phyloP scores from a whole-genome alignment of 2,113 vertebrate genomes.

The Odocoileus hemionus region DNA sequence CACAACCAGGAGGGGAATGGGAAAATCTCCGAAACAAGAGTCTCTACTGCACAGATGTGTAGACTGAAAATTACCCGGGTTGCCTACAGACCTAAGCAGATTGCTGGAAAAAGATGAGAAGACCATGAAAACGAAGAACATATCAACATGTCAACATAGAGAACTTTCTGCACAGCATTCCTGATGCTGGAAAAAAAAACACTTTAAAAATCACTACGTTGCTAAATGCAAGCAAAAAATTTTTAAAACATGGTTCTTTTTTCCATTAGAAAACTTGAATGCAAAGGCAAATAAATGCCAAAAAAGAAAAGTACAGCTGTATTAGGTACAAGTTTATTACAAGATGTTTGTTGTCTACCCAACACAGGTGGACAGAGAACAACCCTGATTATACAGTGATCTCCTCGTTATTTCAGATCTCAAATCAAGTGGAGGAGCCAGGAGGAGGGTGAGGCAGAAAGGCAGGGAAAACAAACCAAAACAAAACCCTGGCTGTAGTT shows the following conservation, averaged over 20 bases:
- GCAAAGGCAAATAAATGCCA: conserved; percentile 56
- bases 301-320: conserved; percentile 44
- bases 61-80: conserved; percentile 35
- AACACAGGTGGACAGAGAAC: conserved; percentile 61
- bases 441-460: conserved; percentile 59
- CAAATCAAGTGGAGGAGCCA: conserved; percentile 71
- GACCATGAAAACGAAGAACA: conserved; percentile 32
- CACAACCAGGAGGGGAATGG: not conserved
- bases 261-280: conserved; percentile 43
- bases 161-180: not conserved
- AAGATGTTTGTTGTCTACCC: conserved; percentile 61
- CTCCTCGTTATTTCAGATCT: conserved; percentile 76
- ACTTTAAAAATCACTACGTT: conserved; percentile 41
- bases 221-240: conserved; percentile 42
- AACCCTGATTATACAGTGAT: conserved; percentile 72
- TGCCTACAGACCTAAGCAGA: conserved; percentile 47
- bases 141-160: conserved; percentile 27
- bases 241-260: not conserved
- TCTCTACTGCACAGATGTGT: conserved; percentile 44
- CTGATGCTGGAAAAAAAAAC: not conserved
- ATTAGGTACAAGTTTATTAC: conserved; percentile 65
- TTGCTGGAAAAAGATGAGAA: conserved; percentile 30
- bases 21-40: conserved; percentile 39
- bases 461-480: conserved; percentile 46
- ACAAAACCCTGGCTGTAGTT: conserved; percentile 59